Conservation (phyloP, 1,140 invertebrate species). For the Cotesia chilonis region DNA sequence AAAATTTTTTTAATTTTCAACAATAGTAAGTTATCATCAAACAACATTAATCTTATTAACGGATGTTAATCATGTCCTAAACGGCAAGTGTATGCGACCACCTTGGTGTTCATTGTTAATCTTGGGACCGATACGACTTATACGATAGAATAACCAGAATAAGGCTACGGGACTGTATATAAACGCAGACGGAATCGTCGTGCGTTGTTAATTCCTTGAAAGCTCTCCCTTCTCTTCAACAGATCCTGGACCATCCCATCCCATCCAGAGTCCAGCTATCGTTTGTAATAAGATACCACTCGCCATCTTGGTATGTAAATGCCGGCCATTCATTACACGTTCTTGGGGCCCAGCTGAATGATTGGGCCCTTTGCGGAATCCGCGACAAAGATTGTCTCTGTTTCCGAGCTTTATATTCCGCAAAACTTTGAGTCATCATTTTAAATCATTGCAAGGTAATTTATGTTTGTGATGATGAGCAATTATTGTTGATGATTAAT, state of each 20-base stretch:
- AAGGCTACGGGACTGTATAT: no score
- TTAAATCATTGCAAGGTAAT: no score
- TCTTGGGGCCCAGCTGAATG: conserved; percentile 57
- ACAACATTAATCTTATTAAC: conserved; percentile 65
- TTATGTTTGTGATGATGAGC: no score
- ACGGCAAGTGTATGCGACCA: conserved; percentile 63
- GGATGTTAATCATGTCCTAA: conserved; percentile 67
- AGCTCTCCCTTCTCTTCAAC: not conserved
- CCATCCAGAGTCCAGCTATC: conserved; percentile 41
- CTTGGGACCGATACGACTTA: not conserved
- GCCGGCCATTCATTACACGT: conserved; percentile 62
- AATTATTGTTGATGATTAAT: no score
- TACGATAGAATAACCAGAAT: no score
- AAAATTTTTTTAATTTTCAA: no score
- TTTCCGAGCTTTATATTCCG: conserved; percentile 31
- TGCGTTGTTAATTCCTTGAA: conserved; percentile 24
- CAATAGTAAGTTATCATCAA: no score
- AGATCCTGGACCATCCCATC: conserved; percentile 45
- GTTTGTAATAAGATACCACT: conserved; percentile 65
- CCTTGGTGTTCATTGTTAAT: conserved; percentile 61
- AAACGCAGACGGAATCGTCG: conserved; percentile 35
- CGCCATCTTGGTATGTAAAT: conserved; percentile 67
- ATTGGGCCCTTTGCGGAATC: conserved; percentile 61
- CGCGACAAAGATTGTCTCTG: conserved; percentile 57
- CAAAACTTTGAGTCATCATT: conserved; percentile 8